A percentile compares a stretch with the other conserved stretches of the same genome.
phyloP scores from a whole-genome alignment of 2,888 invertebrate species.

The Spatulosminthurus flaviceps region DNA sequence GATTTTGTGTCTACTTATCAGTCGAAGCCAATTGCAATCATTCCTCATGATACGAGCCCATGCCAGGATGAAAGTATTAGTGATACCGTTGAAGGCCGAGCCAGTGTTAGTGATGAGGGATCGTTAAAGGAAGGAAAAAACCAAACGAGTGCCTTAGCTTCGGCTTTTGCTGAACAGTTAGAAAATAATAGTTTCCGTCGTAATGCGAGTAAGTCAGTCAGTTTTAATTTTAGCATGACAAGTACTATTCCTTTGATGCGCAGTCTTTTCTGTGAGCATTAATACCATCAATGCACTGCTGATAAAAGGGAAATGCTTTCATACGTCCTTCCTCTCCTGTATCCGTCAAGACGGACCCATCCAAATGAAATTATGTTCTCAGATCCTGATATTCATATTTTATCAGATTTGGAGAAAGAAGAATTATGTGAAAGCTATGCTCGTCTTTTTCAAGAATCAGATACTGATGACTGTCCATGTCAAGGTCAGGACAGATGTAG shows the following conservation, averaged over 20 bases:
- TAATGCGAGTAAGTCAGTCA: slow-evolving; percentile 36
- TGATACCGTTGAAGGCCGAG: slow-evolving; percentile 29
- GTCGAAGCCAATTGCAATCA: slow-evolving; percentile 53
- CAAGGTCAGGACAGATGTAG: slow-evolving; percentile 2
- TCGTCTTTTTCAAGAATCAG: slow-evolving; percentile 46
- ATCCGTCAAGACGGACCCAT: neutral
- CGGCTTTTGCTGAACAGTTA: slow-evolving; percentile 39
- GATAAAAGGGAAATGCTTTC: slow-evolving; percentile 1
- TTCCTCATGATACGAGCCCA: slow-evolving; percentile 43
- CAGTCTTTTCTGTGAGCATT: neutral
- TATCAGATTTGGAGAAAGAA: slow-evolving; percentile 36
- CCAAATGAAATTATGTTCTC: slow-evolving; percentile 22
- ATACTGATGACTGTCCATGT: slow-evolving; percentile 24
- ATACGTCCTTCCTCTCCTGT: neutral
- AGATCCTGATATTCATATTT: slow-evolving; percentile 6
- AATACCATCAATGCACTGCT: neutral
- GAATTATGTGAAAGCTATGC: slow-evolving; percentile 48
- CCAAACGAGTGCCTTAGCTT: slow-evolving; percentile 32
- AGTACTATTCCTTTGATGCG: neutral
- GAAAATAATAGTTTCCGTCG: slow-evolving; percentile 32
- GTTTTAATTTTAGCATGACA: neutral
- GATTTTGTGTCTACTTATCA: slow-evolving; percentile 59
- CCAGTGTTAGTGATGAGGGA: slow-evolving; percentile 12
- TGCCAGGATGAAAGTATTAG: slow-evolving; percentile 9
- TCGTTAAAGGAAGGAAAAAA: slow-evolving; percentile 24